These are phyloP conservation scores for Amiota communis DNA, from an alignment of 2,888 invertebrate species.

Conservation along the genomic window DNA sequence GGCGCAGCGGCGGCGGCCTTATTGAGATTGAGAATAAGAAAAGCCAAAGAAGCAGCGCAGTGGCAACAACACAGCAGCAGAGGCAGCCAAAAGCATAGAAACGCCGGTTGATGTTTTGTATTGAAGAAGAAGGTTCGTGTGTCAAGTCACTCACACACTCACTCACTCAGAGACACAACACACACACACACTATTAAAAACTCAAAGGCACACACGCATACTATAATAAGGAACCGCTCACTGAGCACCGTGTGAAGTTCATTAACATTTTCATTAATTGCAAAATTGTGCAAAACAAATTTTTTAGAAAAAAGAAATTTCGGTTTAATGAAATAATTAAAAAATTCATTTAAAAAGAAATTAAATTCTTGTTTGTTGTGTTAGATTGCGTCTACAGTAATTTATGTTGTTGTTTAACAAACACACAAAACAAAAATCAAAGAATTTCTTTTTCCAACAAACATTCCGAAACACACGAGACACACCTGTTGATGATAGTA, in stretches of 20 bases:
- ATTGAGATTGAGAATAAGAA: too few relatives aligned
- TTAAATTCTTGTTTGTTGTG: background rate
- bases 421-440: background rate
- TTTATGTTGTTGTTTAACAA: background rate
- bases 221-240: slow-evolving; percentile 50
- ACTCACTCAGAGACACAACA: background rate
- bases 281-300: slow-evolving; percentile 50
- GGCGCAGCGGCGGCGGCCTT: slow-evolving; percentile 2
- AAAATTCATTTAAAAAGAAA: background rate
- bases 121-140: too few relatives aligned
- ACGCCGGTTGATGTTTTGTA: too few relatives aligned
- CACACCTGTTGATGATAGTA: slow-evolving; percentile 70
- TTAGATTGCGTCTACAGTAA: slow-evolving; percentile 20
- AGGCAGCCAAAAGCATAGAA: too few relatives aligned
- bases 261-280: slow-evolving; percentile 71
- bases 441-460: slow-evolving; percentile 28
- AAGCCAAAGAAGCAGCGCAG: too few relatives aligned
- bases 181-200: slow-evolving; percentile 28
- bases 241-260: slow-evolving; percentile 66
- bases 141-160: too few relatives aligned
- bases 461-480: too few relatives aligned
- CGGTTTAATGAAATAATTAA: slow-evolving; percentile 51
- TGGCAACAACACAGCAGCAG: too few relatives aligned
- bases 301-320: slow-evolving; percentile 46
- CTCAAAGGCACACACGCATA: slow-evolving; percentile 30